Evolutionary conservation across 2,797 vertebrate genomes (phyloP).

Genomic region (Oryzias dopingdopingensis): DNA sequence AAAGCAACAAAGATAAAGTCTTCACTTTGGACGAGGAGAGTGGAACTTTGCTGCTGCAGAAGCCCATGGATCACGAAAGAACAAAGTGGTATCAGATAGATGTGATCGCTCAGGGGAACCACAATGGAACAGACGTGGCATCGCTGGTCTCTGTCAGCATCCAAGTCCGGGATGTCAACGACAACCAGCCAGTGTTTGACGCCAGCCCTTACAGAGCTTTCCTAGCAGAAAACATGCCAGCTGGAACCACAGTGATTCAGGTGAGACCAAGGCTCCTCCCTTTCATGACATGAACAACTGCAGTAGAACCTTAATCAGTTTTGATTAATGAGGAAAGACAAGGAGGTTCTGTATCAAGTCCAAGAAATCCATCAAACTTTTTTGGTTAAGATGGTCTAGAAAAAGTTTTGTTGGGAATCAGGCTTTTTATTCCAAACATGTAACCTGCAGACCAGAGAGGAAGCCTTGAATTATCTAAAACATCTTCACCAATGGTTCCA

Average conservation of each 20-base stretch:
- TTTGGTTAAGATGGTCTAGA: too few relatives aligned
- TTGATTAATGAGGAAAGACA: too few relatives aligned
- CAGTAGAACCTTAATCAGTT: too few relatives aligned
- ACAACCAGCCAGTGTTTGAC: constrained; percentile 93
- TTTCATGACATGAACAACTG: too few relatives aligned
- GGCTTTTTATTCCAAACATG: too few relatives aligned
- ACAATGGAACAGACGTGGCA: constrained; percentile 86
- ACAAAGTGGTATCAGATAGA: constrained; percentile 96
- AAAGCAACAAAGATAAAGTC: constrained; percentile 90
- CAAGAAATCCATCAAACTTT: too few relatives aligned
- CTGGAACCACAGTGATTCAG: constrained; percentile 93
- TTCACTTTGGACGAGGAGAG: constrained; percentile 88
- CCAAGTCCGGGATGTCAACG: constrained; percentile 95
- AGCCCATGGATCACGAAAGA: constrained; percentile 90
- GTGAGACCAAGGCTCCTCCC: constrained; percentile 34
- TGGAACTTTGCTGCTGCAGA: constrained; percentile 86
- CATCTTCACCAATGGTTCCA: too few relatives aligned
- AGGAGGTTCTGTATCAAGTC: too few relatives aligned
- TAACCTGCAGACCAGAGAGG: too few relatives aligned
- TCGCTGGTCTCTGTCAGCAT: constrained; percentile 92
- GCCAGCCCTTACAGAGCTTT: constrained; percentile 91
- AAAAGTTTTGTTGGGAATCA: too few relatives aligned
- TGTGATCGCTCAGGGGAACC: constrained; percentile 88
- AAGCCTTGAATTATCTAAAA: too few relatives aligned
- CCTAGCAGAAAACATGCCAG: constrained; percentile 93